These are phyloP conservation scores for Polylopha cassiicola DNA, from an alignment of 2,888 invertebrate genomes.

Conservation along the genomic window DNA sequence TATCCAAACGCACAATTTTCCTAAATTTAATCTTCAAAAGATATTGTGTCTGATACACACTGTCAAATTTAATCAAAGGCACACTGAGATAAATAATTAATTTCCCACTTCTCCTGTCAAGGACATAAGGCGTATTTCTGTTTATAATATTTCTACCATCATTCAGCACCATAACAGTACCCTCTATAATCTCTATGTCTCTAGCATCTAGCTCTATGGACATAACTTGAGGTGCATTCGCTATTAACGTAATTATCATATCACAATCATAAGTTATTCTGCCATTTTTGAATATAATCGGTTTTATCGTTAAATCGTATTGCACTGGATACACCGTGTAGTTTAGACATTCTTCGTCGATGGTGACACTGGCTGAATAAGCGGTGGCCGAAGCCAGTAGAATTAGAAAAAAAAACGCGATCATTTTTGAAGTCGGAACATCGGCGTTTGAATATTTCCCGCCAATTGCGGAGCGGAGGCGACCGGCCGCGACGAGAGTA, in stretches of 20 bases:
- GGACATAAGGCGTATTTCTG: conserved; percentile 48
- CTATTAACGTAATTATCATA: conserved; percentile 57
- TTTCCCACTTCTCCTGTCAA: conserved; percentile 44
- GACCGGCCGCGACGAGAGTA: conserved; percentile 48
- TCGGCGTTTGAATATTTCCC: conserved; percentile 27
- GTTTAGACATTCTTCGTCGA: conserved; percentile 64
- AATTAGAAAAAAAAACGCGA: conserved; percentile 35
- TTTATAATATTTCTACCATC: conserved; percentile 49
- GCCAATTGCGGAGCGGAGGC: conserved; percentile 33
- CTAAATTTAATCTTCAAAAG: conserved; percentile 49
- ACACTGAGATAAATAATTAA: conserved; percentile 54
- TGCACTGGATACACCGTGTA: conserved; percentile 69
- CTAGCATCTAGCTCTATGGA: conserved; percentile 56
- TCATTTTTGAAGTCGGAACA: conserved; percentile 28
- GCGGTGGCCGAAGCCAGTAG: conserved; percentile 39
- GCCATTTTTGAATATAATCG: conserved; percentile 42
- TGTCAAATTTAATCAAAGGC: conserved; percentile 47
- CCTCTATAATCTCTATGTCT: conserved; percentile 45
- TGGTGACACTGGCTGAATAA: conserved; percentile 30
- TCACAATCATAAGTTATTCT: conserved; percentile 57
- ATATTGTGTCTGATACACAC: conserved; percentile 43
- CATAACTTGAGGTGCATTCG: conserved; percentile 52
- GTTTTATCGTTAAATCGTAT: conserved; percentile 58
- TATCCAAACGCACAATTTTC: conserved; percentile 42
- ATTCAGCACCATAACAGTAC: conserved; percentile 48